A percentile compares a stretch with the other conserved stretches of the same genome.
These are phyloP conservation scores for Andricus grossulariae DNA, from an alignment of 1,140 invertebrate species.

Conservation along the genomic window DNA sequence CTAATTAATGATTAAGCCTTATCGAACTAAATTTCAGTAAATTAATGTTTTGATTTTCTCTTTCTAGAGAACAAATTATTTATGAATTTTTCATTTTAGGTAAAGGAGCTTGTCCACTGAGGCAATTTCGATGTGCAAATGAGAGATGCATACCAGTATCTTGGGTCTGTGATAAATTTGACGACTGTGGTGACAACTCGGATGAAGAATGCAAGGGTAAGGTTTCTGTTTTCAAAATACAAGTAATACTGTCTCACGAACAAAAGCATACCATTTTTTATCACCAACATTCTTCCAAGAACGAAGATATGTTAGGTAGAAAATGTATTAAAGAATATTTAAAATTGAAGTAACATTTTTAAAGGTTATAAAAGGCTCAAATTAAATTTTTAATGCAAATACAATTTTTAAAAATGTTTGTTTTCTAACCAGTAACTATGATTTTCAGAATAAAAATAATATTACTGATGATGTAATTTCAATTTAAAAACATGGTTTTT, in stretches of 20 bases:
- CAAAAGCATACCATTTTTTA: constrained; percentile 19
- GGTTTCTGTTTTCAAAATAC: constrained; percentile 50
- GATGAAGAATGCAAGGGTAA: constrained; percentile 87
- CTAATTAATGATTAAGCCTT: too few species aligned
- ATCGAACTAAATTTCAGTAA: too few species aligned
- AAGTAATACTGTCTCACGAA: constrained; percentile 31
- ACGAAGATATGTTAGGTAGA: constrained; percentile 11
- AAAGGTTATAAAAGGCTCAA: too few species aligned
- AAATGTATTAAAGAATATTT: neutral
- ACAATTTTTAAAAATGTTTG: neutral
- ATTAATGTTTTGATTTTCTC: too few species aligned
- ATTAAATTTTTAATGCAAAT: constrained; percentile 19
- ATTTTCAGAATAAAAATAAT: too few species aligned
- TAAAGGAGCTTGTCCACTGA: constrained; percentile 78
- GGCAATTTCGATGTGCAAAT: constrained; percentile 86
- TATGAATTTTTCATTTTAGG: constrained; percentile 58
- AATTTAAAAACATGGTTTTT: too few species aligned
- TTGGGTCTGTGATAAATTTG: constrained; percentile 86
- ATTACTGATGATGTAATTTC: too few species aligned
- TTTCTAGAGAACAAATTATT: neutral
- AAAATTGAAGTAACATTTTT: too few species aligned
- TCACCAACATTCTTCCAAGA: neutral
- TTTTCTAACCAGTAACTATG: too few species aligned
- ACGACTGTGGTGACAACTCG: constrained; percentile 88
- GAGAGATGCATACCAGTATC: constrained; percentile 89